phyloP scores from a whole-genome alignment of 2,888 invertebrate genomes.

The Leptinotarsa peninsularis region DNA sequence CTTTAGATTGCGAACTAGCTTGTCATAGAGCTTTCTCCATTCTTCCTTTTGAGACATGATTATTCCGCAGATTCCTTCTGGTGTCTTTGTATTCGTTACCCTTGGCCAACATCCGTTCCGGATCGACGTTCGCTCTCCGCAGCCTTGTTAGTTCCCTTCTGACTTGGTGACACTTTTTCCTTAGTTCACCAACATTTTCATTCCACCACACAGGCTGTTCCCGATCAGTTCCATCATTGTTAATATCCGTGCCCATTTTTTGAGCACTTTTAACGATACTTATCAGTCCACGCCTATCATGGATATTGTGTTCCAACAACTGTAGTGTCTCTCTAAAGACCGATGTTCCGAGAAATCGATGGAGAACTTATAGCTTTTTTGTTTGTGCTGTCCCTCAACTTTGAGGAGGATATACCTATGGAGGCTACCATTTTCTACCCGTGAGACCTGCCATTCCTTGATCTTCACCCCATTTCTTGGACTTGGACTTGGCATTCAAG shows the following conservation, averaged over 20 bases:
- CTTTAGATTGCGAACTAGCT: background rate
- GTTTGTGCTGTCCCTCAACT: background rate
- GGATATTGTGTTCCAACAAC: background rate
- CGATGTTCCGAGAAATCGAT: background rate
- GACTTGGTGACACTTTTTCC: background rate
- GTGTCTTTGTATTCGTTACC: background rate
- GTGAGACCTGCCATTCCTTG: conserved; percentile 13
- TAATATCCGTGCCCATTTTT: background rate
- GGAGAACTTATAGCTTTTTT: background rate
- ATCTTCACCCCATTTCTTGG: background rate
- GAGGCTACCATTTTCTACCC: too few species aligned
- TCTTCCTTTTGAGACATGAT: background rate
- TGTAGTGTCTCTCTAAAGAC: background rate
- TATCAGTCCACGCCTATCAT: background rate
- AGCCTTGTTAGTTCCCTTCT: background rate
- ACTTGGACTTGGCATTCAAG: conserved; percentile 11
- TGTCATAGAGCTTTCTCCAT: background rate
- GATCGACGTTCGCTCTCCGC: background rate
- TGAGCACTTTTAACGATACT: background rate
- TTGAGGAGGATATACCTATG: too few species aligned
- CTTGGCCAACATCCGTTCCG: background rate
- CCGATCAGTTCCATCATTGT: background rate
- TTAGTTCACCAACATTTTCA: background rate
- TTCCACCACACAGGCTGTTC: background rate
- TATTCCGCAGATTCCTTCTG: background rate